A percentile compares a stretch with the other conserved stretches of the same genome.
Conservation (phyloP, 2,797 vertebrate genomes). For the Stomatorhinus walkeri region DNA sequence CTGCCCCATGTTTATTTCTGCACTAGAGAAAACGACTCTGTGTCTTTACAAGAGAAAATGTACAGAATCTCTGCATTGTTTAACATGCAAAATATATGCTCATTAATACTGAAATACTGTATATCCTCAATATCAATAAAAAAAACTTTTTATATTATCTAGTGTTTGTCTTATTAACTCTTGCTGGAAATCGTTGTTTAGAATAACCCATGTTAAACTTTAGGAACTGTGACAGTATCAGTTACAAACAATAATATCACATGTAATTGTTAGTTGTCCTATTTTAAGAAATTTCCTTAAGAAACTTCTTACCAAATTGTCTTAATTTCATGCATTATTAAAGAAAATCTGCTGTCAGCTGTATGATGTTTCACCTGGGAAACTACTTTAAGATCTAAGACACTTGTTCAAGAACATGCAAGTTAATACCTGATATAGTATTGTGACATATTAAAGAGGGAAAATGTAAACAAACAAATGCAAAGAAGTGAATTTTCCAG, state of each 20-base stretch:
- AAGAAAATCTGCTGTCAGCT: not conserved
- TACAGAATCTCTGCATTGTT: not conserved
- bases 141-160: not conserved
- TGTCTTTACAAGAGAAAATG: constrained; percentile 5
- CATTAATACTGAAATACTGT: not conserved
- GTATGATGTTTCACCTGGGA: not conserved
- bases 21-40: not conserved
- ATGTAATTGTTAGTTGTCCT: not conserved
- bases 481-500: not conserved
- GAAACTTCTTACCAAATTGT: not conserved
- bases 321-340: not conserved
- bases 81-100: not conserved
- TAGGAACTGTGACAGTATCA: not conserved
- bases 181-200: not conserved
- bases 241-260: not conserved
- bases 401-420: not conserved
- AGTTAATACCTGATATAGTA: not conserved
- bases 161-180: not conserved
- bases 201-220: not conserved
- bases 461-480: not conserved
- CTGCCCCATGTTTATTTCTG: not conserved
- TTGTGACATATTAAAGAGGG: not conserved
- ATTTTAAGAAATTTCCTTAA: not conserved
- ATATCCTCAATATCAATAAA: not conserved
- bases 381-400: not conserved